Evolutionary conservation across 2,888 invertebrate species (phyloP), one percentile per base, ranked within the genome.

Genomic region (Cremastinae sp.): DNA sequence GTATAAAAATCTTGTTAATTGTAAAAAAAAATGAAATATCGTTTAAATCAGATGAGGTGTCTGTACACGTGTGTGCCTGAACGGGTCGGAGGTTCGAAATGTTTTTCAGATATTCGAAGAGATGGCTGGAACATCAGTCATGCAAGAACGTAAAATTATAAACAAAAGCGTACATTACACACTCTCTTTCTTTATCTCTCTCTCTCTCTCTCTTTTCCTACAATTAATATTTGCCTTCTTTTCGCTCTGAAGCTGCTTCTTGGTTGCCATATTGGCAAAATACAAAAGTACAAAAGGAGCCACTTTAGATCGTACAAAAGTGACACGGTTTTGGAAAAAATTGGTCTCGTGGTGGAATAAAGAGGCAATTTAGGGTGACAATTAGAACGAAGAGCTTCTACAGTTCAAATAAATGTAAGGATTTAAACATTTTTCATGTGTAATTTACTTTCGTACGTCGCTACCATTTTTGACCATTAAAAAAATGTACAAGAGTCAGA

Each of bases 251-350:
- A 53, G 69, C 61, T 73, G 64, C 65, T 65, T 64, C 64, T 73
- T 58, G 43, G 65, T 64, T 73, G 75, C 72, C 72, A 64, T 45
- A 53, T 59, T 49, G 66, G 71, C 70, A 70, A 74, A 82, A 80
- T 84, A 83, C 80, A 82, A 83, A 84, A 84, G 84, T 84, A 83
- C 72, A 84, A 84, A 84, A 81, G 16, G 76, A 78, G 75, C 66
- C 68, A 72, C 71, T 74, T 64, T 49, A 70, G 9, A 16, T 64
- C 37, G 62, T 79, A 71, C 73, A 75, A 68, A 79, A 51, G 49
- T 62, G 69, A 47, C 66, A 53, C 28, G 18, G 76, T 69, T 20
- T 77, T 69, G 59, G 73, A 47, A 76, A 73, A 53, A 73, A 73
- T 77, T 77, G 76, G 76, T 77, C 76, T 70, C 59, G 69, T 73